phyloP scores from a whole-genome alignment of 1,140 invertebrate species.

The Lucilia cuprina region DNA sequence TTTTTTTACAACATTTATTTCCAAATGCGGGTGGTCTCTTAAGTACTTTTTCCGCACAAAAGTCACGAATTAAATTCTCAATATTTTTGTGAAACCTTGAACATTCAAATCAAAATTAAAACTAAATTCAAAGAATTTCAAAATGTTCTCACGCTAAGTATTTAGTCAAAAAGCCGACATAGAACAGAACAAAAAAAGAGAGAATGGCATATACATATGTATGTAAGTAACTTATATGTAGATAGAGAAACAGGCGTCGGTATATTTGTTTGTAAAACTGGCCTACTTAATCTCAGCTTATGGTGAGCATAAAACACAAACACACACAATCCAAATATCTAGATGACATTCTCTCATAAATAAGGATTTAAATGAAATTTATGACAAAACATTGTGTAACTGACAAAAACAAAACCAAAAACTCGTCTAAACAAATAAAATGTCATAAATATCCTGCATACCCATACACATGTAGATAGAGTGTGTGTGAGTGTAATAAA shows the following conservation, averaged over 20 bases:
- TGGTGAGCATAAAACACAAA: too few species aligned
- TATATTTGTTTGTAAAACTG: slow-evolving; percentile 10
- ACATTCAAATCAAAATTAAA: not conserved
- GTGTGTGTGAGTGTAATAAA: not conserved
- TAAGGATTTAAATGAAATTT: slow-evolving; percentile 25
- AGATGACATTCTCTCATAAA: slow-evolving; percentile 13
- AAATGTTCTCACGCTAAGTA: slow-evolving; percentile 23
- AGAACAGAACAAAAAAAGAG: too few species aligned
- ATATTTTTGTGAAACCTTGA: not conserved
- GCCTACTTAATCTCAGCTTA: slow-evolving; percentile 24
- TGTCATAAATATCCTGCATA: not conserved
- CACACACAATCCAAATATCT: not conserved
- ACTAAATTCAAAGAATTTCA: not conserved
- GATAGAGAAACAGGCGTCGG: not conserved
- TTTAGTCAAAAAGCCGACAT: not conserved
- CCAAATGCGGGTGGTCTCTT: slow-evolving; percentile 29
- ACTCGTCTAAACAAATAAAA: not conserved
- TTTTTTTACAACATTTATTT: slow-evolving; percentile 2
- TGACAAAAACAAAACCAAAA: slow-evolving; percentile 40
- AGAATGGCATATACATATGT: too few species aligned
- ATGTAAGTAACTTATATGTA: not conserved
- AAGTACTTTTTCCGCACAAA: slow-evolving; percentile 9
- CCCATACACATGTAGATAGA: not conserved
- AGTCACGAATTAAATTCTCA: not conserved
- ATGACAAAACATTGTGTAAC: slow-evolving; percentile 31